Base-by-base conservation (phyloP, 2,888 invertebrate genomes). In the Fissipunctia ypsillon region DNA sequence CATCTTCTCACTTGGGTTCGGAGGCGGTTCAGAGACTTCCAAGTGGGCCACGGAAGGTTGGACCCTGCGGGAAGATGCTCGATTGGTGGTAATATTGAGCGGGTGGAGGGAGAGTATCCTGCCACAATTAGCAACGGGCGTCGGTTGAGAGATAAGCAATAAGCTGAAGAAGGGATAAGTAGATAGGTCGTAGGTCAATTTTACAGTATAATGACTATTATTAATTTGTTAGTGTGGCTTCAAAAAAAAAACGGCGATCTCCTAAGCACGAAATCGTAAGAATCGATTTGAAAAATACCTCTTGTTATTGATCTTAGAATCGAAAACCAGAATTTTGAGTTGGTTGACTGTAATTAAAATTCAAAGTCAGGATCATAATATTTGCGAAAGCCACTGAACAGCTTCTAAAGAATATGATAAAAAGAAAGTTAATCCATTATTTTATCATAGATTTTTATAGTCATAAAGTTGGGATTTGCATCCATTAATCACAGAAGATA, bases 381-480 rank as follows among this genome's bases (percentile, higher is more conserved):
- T 69, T 67, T 50, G 67, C 66, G 78, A 78, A 81, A 81, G 81
- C 16, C 38, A 71, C 60, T 35, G 45, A 66, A 0, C 54, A 50
- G 48, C 61, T 69, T 74, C 9, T 50, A 48, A 3, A n/a, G 22
- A 63, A 56, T 60, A 56, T 52, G 54, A 12, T 6, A 31, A 56
- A 71, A 76, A 56, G 76, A 80, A 81, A 76, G 76, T 76, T 67
- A 43, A 25, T 57, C 61, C 67, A 75, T 66, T 61, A 65, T 50
- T 43, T 31, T 56, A 31, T 45, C 64, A 63, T 45, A 59, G 14
- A 56, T 56, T 38, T 77, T 41, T 43, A 48, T 14, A 25, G 16
- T 1, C 7, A 10, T 38, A 63, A 35, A 54, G 22, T 41, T 67
- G 3, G 38, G 3, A 50, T 73, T 43, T 12, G 68, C 22, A 50